A percentile compares a stretch with the other conserved stretches of the same genome.
phyloP scores from a whole-genome alignment of 2,888 invertebrate genomes.

The Patella caerulea region DNA sequence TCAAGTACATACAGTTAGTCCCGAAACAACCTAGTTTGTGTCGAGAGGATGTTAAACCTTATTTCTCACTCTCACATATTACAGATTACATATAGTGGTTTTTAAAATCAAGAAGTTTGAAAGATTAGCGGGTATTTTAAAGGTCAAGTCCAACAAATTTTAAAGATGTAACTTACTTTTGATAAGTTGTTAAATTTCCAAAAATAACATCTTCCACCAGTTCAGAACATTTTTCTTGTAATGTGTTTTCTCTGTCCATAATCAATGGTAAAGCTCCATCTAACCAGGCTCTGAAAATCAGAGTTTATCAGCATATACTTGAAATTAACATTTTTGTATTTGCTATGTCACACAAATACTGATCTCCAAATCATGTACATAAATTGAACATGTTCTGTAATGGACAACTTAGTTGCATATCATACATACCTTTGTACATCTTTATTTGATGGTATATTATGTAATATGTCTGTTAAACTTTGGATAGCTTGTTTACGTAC shows the following conservation, averaged over 20 bases:
- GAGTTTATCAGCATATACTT: no score
- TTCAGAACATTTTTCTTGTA: slow-evolving; percentile 73
- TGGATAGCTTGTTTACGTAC: slow-evolving; percentile 75
- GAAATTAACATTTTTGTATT: no score
- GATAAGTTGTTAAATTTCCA: slow-evolving; percentile 49
- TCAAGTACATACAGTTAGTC: no score
- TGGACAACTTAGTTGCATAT: background rate
- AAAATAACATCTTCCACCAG: slow-evolving; percentile 65
- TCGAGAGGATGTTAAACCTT: no score
- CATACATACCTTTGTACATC: slow-evolving; percentile 66
- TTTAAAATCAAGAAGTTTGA: no score
- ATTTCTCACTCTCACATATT: no score
- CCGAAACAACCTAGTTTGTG: no score
- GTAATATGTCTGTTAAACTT: slow-evolving; percentile 74
- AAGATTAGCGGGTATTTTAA: no score
- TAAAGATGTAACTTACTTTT: slow-evolving; percentile 36
- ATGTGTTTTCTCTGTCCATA: slow-evolving; percentile 75
- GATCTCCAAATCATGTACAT: background rate
- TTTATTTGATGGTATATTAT: slow-evolving; percentile 70
- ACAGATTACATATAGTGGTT: no score
- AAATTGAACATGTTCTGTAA: background rate
- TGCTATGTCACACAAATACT: background rate
- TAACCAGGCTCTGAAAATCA: slow-evolving; percentile 60
- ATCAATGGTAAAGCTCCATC: slow-evolving; percentile 74
- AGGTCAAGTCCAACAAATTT: no score